A percentile compares a stretch with the other conserved stretches of the same genome.
These are phyloP conservation scores for Artibeus lituratus DNA, from an alignment of 2,797 vertebrate species.

Conservation along the genomic window DNA sequence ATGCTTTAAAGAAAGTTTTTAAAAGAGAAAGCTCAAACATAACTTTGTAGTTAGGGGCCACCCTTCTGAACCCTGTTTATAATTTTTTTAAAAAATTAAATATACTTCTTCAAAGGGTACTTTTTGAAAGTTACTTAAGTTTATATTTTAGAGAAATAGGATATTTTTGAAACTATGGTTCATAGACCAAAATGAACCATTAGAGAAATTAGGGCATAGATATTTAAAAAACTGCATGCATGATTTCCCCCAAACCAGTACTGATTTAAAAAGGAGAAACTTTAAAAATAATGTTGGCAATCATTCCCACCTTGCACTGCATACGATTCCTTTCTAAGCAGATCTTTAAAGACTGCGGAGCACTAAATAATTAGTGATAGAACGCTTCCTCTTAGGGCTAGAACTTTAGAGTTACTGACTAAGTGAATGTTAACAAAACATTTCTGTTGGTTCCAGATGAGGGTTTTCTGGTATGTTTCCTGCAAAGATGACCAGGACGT, in stretches of 20 bases:
- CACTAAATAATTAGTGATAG: neutral
- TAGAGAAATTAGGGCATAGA: neutral
- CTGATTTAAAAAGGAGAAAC: neutral
- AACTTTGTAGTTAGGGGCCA: neutral
- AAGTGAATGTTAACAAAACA: neutral
- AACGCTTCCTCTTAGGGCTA: neutral
- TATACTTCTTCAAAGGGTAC: neutral
- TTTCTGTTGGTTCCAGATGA: neutral
- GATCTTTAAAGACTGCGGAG: neutral
- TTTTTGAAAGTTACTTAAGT: neutral
- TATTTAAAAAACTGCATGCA: neutral
- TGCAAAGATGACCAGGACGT: neutral
- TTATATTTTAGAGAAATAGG: neutral
- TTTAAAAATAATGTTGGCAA: neutral
- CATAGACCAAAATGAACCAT: neutral
- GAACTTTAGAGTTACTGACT: neutral
- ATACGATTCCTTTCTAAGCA: neutral
- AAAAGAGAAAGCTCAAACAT: conserved; percentile 8
- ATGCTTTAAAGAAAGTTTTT: neutral
- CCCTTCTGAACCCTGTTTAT: neutral
- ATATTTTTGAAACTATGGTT: conserved; percentile 15
- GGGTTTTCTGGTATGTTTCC: neutral
- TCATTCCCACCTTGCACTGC: neutral
- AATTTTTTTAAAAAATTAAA: neutral
- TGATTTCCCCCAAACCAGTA: neutral